Evolutionary conservation across 2,797 vertebrate species (phyloP), one percentile per base, ranked within the genome.

Genomic region (Peromyscus melanophrys): DNA sequence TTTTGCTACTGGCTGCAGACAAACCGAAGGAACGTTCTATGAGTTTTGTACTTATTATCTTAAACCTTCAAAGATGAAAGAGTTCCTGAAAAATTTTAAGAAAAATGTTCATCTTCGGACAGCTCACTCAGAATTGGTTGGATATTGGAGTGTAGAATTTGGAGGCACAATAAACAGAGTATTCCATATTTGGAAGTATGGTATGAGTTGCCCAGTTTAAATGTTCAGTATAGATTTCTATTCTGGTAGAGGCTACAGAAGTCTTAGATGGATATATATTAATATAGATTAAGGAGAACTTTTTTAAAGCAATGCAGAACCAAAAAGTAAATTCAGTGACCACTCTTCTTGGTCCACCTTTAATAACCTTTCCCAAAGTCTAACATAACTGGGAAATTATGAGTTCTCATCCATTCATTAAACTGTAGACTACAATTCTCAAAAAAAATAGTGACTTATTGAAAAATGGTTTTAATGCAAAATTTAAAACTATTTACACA

Each of bases 141-240:
- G 99, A 83, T 99, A 98, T 96, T 99, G 99, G 99, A 99, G 95
- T 21, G 97, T 99, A 0, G 99, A 99, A 98, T 99, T 99, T 40
- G 99, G 99, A 9, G 99, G 99, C 90, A 96, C 95, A 0, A 96
- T 99, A 87, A 99, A 99, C 98, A 99, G 99, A 96, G 99, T 99
- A n/a, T 98, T 99, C 95, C 99, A 99, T 90, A 98, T 99, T 95
- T 99, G 99, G 99, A 99, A 99, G 93, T 99, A 99, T 25, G 99
- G 99, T 99, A 99, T 85, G 99, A 71, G 84, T 86, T 57, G 63
- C 90, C 25, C 75, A 65, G 7, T 27, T 94, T 59, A 55, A 76
- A 6, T 61, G 10, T 87, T 89, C 40, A 59, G 5, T 67, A 83
- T 16, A 89, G 40, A 92, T 92, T 78, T 81, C 90, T 65, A 80